Conservation (phyloP, 2,113 vertebrate species). For the Dendrocopos noguchii region DNA sequence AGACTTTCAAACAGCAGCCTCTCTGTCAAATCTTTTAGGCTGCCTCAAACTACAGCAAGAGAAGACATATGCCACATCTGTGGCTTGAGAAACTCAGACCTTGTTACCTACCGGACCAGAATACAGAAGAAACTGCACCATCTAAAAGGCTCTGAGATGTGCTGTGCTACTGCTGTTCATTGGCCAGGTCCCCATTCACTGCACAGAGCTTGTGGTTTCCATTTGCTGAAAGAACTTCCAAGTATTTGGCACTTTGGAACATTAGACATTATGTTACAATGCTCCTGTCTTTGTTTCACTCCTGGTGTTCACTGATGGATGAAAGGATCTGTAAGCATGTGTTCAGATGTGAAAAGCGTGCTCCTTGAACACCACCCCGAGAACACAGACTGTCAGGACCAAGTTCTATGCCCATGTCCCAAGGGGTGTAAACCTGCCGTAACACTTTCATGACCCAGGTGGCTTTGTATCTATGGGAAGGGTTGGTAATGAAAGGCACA, state of each 20-base stretch:
- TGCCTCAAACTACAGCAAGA: not conserved
- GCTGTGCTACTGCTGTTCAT: not conserved
- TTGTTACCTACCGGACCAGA: not conserved
- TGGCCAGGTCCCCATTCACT: not conserved
- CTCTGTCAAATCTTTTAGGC: not conserved
- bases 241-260: not conserved
- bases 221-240: not conserved
- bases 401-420: not conserved
- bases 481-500: not conserved
- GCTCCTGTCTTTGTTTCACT: not conserved
- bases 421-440: not conserved
- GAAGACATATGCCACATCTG: rapidly evolving
- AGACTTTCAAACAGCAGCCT: not conserved
- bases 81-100: not conserved
- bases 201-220: not conserved
- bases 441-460: not conserved
- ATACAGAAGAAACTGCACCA: not conserved
- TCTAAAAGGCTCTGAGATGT: not conserved
- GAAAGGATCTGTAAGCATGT: not conserved
- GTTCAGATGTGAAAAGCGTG: not conserved
- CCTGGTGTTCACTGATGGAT: not conserved
- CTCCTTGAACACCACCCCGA: not conserved
- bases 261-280: not conserved
- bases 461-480: not conserved
- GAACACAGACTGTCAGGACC: not conserved